These are phyloP conservation scores for Geotria australis DNA, from an alignment of 2,797 vertebrate genomes.

Conservation along the genomic window DNA sequence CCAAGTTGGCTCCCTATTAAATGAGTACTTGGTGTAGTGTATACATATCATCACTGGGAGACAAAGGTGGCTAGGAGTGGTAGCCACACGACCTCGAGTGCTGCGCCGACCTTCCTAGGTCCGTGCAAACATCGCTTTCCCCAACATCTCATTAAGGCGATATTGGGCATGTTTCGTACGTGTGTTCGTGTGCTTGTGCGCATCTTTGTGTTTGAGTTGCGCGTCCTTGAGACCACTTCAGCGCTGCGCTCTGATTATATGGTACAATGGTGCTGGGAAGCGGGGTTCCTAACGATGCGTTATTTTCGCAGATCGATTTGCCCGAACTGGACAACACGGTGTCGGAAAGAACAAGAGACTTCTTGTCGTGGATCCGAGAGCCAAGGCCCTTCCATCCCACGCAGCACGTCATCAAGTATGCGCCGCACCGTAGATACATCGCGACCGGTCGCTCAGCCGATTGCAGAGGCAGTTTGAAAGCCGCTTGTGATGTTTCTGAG, in stretches of 20 bases:
- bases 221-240: not conserved
- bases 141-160: too few species aligned
- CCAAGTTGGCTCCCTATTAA: too few species aligned
- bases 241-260: not conserved
- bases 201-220: not conserved
- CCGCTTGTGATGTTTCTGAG: too few species aligned
- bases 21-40: too few species aligned
- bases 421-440: not conserved
- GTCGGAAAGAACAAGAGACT: slow-evolving; percentile 40
- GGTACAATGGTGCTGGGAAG: too few species aligned
- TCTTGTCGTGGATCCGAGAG: slow-evolving; percentile 61
- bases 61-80: too few species aligned
- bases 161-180: not conserved
- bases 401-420: slow-evolving; percentile 61
- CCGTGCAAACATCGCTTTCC: too few species aligned
- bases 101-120: too few species aligned
- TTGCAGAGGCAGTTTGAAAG: too few species aligned
- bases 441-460: too few species aligned
- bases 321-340: slow-evolving; percentile 68
- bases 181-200: not conserved
- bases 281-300: not conserved
- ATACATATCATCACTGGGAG: too few species aligned
- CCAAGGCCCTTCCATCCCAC: slow-evolving; percentile 60
- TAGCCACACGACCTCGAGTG: too few species aligned
- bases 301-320: slow-evolving; percentile 28